These are phyloP conservation scores for Tetramorium parvispinum DNA, from an alignment of 1,140 invertebrate genomes.

Conservation along the genomic window DNA sequence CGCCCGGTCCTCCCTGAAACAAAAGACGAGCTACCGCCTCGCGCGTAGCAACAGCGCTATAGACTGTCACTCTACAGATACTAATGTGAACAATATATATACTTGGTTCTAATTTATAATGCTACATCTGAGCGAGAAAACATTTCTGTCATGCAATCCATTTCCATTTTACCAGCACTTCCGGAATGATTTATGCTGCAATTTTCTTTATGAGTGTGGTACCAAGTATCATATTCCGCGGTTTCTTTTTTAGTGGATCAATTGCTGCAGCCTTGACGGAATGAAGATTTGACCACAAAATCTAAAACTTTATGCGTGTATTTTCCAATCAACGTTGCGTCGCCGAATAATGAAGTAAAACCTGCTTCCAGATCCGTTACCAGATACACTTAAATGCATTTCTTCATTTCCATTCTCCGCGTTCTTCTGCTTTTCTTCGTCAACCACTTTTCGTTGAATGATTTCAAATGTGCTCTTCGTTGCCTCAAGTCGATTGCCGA, in stretches of 20 bases:
- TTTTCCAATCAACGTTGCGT: background rate
- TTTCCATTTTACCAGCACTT: background rate
- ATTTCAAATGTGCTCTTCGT: background rate
- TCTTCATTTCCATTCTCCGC: background rate
- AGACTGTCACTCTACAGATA: too few relatives aligned
- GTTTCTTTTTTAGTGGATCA: background rate
- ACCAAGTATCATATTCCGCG: background rate
- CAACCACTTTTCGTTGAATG: background rate
- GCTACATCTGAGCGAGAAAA: background rate
- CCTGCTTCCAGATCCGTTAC: background rate
- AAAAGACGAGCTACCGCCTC: too few relatives aligned
- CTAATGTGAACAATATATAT: too few relatives aligned
- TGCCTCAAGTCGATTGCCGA: background rate
- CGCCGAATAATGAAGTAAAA: background rate
- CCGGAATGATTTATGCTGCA: background rate
- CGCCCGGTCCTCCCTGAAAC: too few relatives aligned
- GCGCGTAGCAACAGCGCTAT: too few relatives aligned
- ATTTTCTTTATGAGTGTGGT: background rate
- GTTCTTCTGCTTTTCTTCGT: background rate
- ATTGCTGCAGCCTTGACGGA: background rate
- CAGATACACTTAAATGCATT: background rate
- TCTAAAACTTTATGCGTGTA: background rate
- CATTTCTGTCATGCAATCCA: background rate
- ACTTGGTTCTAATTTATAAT: too few relatives aligned
- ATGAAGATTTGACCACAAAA: background rate